Percentiles rank a stretch among this genome's conserved stretches.
Conservation (phyloP, 2,797 vertebrate species). For the Poeciliopsis turneri region DNA sequence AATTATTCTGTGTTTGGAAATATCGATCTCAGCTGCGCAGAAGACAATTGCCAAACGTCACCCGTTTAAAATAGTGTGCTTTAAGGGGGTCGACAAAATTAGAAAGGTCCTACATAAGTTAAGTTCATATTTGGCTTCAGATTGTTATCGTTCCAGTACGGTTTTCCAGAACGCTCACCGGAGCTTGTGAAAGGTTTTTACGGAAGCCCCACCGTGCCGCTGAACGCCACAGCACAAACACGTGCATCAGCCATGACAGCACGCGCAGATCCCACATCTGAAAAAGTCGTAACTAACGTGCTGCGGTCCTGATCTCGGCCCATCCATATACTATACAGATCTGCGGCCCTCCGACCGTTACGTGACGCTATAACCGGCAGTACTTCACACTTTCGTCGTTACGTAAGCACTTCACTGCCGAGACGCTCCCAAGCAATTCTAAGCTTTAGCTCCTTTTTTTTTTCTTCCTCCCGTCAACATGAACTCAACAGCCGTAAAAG, state of each 20-base stretch:
- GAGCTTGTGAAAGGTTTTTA: neutral
- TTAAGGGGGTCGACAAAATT: neutral
- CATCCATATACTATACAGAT: slow-evolving; percentile 37
- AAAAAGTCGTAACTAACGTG: neutral
- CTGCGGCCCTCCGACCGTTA: neutral
- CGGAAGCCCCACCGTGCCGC: neutral
- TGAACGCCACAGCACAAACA: slow-evolving; percentile 27
- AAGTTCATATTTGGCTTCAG: neutral
- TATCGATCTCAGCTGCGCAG: neutral
- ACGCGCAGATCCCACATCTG: neutral
- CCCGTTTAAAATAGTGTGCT: neutral
- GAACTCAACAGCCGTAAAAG: slow-evolving; percentile 74
- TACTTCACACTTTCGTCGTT: slow-evolving; percentile 49
- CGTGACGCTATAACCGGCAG: slow-evolving; percentile 51
- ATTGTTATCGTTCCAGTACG: neutral
- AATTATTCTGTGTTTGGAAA: neutral
- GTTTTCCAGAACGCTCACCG: neutral
- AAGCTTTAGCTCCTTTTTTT: slow-evolving; percentile 34
- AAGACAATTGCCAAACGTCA: neutral
- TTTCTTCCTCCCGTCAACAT: slow-evolving; percentile 48
- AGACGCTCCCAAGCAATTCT: slow-evolving; percentile 7
- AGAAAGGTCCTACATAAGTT: neutral
- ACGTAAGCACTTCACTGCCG: slow-evolving; percentile 58
- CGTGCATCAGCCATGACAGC: slow-evolving; percentile 36
- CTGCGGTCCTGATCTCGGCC: neutral